Evolutionary conservation across 2,113 vertebrate species (phyloP).

Genomic region (Spea multiplicata): DNA sequence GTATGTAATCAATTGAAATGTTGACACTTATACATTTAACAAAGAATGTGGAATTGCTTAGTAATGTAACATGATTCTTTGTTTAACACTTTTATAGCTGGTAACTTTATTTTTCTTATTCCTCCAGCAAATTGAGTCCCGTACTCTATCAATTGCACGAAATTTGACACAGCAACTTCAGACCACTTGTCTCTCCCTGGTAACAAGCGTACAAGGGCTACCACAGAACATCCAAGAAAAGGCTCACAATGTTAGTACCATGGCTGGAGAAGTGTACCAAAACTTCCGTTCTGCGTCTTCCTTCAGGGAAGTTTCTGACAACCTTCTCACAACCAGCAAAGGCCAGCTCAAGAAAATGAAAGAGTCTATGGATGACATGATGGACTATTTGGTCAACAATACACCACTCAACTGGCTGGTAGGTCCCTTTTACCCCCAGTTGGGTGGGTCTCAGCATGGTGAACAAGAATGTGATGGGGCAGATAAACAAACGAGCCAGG

Average conservation of each 20-base stretch:
- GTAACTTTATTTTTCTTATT: constrained; percentile 39
- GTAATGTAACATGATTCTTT: background rate
- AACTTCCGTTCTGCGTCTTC: constrained; percentile 61
- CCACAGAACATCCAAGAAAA: constrained; percentile 78
- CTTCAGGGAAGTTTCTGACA: constrained; percentile 74
- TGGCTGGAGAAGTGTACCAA: constrained; percentile 71
- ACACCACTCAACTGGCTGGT: constrained; percentile 86
- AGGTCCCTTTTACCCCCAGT: constrained; percentile 72
- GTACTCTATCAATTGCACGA: constrained; percentile 74
- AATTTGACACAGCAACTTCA: constrained; percentile 77
- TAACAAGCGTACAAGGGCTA: constrained; percentile 76
- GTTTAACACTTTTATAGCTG: too few relatives aligned
- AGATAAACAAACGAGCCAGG: background rate
- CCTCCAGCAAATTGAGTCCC: constrained; percentile 80
- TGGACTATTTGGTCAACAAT: constrained; percentile 87
- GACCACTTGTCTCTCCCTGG: constrained; percentile 71
- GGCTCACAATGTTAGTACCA: constrained; percentile 61
- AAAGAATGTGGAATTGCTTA: background rate
- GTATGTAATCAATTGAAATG: too few relatives aligned
- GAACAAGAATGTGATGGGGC: constrained; percentile 56
- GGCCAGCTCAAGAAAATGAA: constrained; percentile 74
- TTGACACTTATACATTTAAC: too few relatives aligned
- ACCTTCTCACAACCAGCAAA: constrained; percentile 71
- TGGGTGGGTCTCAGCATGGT: constrained; percentile 55
- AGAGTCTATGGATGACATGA: constrained; percentile 67